phyloP scores from a whole-genome alignment of 2,797 vertebrate species.

The Sarcoramphus papa region DNA sequence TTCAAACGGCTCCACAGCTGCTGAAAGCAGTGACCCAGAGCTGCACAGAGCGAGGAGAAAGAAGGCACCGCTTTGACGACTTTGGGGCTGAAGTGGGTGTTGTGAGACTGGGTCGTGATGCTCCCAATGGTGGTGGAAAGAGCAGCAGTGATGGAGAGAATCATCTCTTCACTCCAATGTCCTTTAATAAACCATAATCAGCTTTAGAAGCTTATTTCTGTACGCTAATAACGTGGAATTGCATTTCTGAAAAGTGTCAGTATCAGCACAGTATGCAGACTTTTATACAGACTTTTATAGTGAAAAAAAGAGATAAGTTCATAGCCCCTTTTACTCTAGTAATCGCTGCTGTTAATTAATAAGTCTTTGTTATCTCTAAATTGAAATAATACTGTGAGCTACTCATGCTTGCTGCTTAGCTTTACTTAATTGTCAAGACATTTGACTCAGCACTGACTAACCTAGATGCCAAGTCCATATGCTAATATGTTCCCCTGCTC shows the following conservation, averaged over 20 bases:
- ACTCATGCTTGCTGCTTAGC: neutral
- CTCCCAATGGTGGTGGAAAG: neutral
- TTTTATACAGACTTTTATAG: neutral
- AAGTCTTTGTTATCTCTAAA: constrained; percentile 44
- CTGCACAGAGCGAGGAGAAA: neutral
- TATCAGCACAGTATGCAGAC: neutral
- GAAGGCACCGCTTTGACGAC: neutral
- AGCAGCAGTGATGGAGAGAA: neutral
- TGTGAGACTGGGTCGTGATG: neutral
- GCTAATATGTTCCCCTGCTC: neutral
- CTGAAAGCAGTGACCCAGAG: neutral
- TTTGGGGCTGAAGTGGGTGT: neutral
- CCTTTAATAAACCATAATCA: neutral
- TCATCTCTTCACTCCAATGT: neutral
- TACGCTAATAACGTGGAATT: neutral
- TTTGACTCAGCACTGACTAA: neutral
- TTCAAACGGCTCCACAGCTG: neutral
- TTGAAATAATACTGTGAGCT: constrained; percentile 40
- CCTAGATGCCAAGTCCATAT: neutral
- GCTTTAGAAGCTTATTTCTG: neutral
- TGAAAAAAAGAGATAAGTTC: neutral
- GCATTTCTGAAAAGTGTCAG: neutral
- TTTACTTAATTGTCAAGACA: constrained; percentile 27
- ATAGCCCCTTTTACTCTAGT: neutral
- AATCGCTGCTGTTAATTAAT: constrained; percentile 56